A percentile compares a stretch with the other conserved stretches of the same genome.
Conservation (phyloP, 1,140 invertebrate genomes). For the Cyphomyrmex costatus region DNA sequence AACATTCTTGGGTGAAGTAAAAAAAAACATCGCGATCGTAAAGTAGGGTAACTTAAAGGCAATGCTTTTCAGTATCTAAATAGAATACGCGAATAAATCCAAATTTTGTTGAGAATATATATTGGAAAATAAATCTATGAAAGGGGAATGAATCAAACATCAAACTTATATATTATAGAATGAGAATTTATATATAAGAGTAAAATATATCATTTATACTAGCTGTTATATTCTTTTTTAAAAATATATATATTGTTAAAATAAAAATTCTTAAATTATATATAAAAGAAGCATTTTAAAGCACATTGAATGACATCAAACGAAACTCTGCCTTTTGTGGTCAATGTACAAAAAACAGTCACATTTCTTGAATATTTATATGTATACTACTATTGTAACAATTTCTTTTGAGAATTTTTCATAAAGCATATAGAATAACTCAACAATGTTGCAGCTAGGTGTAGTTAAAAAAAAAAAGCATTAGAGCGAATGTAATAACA, state of each 20-base stretch:
- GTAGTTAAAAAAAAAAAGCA: slow-evolving; percentile 28
- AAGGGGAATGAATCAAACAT: neutral
- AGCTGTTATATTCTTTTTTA: neutral
- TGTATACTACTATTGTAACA: neutral
- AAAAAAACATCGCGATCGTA: neutral
- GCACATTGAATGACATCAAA: neutral
- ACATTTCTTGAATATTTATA: neutral
- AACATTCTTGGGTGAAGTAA: neutral
- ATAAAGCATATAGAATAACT: neutral
- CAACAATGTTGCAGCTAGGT: neutral
- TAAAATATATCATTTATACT: neutral
- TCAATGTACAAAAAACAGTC: neutral
- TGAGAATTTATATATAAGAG: neutral
- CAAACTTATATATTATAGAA: slow-evolving; percentile 12
- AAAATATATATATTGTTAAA: neutral
- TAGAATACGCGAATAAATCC: neutral
- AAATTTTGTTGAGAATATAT: neutral
- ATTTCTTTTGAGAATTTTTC: neutral
- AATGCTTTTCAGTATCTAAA: slow-evolving; percentile 21
- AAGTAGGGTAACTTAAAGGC: neutral
- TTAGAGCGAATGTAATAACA: slow-evolving; percentile 12
- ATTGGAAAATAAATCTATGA: neutral
- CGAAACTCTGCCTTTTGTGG: no score
- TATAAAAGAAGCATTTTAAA: neutral
- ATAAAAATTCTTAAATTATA: neutral